Percentiles rank a stretch among this genome's conserved stretches.
phyloP scores from a whole-genome alignment of 2,113 vertebrate species.

The Malurus elegans region DNA sequence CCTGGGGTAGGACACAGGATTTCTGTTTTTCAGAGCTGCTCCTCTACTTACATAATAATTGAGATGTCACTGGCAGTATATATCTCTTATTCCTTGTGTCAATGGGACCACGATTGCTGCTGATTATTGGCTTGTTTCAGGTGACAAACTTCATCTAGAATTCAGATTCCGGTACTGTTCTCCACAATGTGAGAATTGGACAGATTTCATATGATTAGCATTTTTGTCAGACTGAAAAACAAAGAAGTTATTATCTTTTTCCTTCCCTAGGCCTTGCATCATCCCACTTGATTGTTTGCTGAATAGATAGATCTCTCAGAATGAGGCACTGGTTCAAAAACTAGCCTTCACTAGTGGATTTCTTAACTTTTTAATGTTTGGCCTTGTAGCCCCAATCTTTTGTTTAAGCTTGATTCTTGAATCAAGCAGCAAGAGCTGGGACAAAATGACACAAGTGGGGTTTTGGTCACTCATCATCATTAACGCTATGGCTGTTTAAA shows the following conservation, averaged over 20 bases:
- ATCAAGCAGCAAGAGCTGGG: background rate
- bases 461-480: background rate
- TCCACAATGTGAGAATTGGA: background rate
- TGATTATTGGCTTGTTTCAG: background rate
- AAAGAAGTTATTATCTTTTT: background rate
- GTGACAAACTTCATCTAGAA: background rate
- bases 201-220: background rate
- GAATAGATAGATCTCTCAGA: background rate
- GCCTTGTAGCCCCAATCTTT: background rate
- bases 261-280: background rate
- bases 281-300: background rate
- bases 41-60: background rate
- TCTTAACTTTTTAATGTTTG: background rate
- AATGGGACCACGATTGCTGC: background rate
- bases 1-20: background rate
- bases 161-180: background rate
- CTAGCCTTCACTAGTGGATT: background rate
- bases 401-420: background rate
- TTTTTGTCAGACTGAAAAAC: conserved; percentile 45
- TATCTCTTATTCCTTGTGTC: background rate
- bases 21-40: background rate
- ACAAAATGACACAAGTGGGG: background rate
- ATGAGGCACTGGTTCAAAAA: background rate
- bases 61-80: accelerated
- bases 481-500: background rate